Percentiles rank a stretch among this genome's conserved stretches.
Evolutionary conservation across 2,797 vertebrate species (phyloP).

Genomic region (Oreonectes daqikongensis): DNA sequence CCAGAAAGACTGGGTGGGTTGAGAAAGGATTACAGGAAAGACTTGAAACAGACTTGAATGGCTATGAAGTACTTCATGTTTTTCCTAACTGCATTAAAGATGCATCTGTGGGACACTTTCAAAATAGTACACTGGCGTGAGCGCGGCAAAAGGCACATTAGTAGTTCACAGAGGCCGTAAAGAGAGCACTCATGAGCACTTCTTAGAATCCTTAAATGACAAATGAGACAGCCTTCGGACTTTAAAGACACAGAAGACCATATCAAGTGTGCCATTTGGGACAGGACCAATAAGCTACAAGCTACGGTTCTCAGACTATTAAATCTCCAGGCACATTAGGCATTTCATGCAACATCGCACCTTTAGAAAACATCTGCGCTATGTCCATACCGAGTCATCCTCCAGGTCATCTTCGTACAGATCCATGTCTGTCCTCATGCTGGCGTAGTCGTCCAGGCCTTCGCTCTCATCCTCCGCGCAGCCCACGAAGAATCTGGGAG

Average conservation of each 20-base stretch:
- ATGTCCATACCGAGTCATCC: conserved; percentile 78
- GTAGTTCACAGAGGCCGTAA: not conserved
- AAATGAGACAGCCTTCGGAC: not conserved
- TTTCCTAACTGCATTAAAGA: not conserved
- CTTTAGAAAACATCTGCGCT: not conserved
- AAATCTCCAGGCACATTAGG: not conserved
- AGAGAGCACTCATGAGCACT: not conserved
- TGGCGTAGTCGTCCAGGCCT: conserved; percentile 73
- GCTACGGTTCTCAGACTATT: not conserved
- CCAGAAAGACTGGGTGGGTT: not conserved
- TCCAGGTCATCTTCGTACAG: conserved; percentile 90
- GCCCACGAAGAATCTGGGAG: conserved; percentile 97
- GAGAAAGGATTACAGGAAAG: not conserved
- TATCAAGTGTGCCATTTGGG: not conserved
- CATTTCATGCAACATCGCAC: not conserved
- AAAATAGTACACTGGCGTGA: not conserved
- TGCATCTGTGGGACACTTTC: not conserved
- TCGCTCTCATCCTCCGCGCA: conserved; percentile 97
- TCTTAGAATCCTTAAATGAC: not conserved
- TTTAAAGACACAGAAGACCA: no score
- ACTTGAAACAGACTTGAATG: not conserved
- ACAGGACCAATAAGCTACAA: not conserved
- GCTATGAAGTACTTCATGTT: not conserved
- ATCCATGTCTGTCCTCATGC: conserved; percentile 92
- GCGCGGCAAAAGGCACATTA: not conserved